Evolutionary conservation across 1,140 invertebrate genomes (phyloP).

Genomic region (Scaptomyza montana): DNA sequence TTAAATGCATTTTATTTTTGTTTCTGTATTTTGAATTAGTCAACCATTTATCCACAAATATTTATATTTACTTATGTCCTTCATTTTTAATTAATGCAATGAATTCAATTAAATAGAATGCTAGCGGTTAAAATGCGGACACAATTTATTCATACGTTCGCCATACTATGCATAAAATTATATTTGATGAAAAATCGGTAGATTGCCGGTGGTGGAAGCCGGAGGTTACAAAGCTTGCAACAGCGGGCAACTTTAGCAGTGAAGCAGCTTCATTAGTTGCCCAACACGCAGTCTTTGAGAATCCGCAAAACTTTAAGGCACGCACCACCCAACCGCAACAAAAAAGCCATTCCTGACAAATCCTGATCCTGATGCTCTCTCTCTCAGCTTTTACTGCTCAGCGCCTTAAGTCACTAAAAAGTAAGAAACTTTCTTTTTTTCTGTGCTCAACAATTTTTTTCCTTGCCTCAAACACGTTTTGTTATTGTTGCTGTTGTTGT

Average conservation of each 20-base stretch:
- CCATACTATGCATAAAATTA: background rate
- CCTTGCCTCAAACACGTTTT: background rate
- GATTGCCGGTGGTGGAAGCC: background rate
- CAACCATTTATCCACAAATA: constrained; percentile 51
- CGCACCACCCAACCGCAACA: constrained; percentile 50
- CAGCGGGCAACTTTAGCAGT: too few species aligned
- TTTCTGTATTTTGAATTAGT: constrained; percentile 21
- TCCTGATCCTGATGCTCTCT: constrained; percentile 17
- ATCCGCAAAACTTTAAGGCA: constrained; percentile 71
- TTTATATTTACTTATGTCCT: constrained; percentile 44
- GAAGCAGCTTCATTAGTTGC: constrained; percentile 66
- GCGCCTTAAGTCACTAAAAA: constrained; percentile 61
- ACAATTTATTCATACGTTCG: background rate
- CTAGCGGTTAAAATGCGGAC: constrained; percentile 1
- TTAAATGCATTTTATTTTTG: background rate
- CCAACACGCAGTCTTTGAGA: constrained; percentile 57
- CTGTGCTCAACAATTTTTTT: constrained; percentile 46
- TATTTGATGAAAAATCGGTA: constrained; percentile 10
- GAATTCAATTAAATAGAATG: constrained; percentile 39
- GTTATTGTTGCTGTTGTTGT: constrained; percentile 32
- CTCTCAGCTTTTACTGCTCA: constrained; percentile 22
- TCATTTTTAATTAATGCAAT: constrained; percentile 53
- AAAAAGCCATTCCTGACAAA: constrained; percentile 10
- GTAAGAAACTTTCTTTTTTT: constrained; percentile 57
- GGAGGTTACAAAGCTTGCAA: background rate